Percentiles rank a stretch among this genome's conserved stretches.
Conservation (phyloP, 2,888 invertebrate genomes). For the Metopia argyrocephala region DNA sequence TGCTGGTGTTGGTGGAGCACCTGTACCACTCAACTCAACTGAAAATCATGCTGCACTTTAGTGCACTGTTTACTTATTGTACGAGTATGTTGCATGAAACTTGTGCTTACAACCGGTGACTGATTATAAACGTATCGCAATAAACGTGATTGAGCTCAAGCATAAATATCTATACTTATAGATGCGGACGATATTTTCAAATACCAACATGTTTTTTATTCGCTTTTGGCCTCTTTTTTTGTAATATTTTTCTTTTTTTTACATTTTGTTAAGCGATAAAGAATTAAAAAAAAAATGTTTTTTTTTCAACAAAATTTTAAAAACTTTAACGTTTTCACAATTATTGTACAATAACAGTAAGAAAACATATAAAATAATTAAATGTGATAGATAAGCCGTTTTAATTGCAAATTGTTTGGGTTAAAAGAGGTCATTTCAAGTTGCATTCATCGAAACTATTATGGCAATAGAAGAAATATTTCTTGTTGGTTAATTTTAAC, state of each 20-base stretch:
- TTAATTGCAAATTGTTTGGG: constrained; percentile 60
- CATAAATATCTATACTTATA: neutral
- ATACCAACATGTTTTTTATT: constrained; percentile 60
- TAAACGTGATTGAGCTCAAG: constrained; percentile 59
- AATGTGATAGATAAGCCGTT: constrained; percentile 59
- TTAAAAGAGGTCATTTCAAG: constrained; percentile 51
- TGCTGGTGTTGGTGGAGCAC: constrained; percentile 48
- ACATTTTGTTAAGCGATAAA: constrained; percentile 35
- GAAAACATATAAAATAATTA: constrained; percentile 47
- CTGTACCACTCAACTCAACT: constrained; percentile 48
- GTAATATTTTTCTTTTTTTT: neutral
- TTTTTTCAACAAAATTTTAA: constrained; percentile 49
- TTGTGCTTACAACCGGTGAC: constrained; percentile 47
- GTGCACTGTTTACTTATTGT: constrained; percentile 13
- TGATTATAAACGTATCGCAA: constrained; percentile 58
- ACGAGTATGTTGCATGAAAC: constrained; percentile 45
- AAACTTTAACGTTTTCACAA: constrained; percentile 44
- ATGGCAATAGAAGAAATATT: constrained; percentile 22
- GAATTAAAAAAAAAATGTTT: constrained; percentile 8
- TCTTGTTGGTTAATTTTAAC: constrained; percentile 37
- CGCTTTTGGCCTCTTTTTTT: constrained; percentile 1
- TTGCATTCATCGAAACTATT: constrained; percentile 36
- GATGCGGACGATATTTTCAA: constrained; percentile 60
- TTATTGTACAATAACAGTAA: neutral
- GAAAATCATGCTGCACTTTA: constrained; percentile 11